Evolutionary conservation across 2,797 vertebrate species (phyloP), one percentile per base, ranked within the genome.

Genomic region (Hippopotamyrus pictus): DNA sequence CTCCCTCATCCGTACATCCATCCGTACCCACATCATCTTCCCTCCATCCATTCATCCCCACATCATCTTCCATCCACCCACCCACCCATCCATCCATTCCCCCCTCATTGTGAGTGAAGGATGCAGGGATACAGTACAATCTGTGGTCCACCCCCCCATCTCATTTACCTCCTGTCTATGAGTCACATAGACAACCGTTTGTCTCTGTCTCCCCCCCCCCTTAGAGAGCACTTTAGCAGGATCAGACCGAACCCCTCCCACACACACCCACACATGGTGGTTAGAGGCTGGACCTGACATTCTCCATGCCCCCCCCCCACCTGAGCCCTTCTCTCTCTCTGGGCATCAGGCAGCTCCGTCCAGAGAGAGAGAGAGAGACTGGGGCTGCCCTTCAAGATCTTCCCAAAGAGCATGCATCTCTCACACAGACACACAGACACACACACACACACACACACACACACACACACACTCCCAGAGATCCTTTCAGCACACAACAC

Each of bases 231-330:
- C 93, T 94, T 94, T 91, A 94, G 92, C 93, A 93, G 91, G 92
- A 91, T 93, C 92, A 93, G 93, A 93, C 91, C 94, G 93, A 95
- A 93, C 91, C 93, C 92, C 92, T 94, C 95, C 95, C 93, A 96
- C 94, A 89, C 94, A 95, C 92, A 89, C 90, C 92, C 94, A 91
- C 92, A 91, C 92, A 89, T 90, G 89, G 92, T 94, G 95, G 95
- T 96, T 95, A 94, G 94, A 93, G 92, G 93, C 93, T 92, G 93
- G 93, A 94, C 93, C 94, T 91, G 89, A 90, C 92, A 92, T 93
- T 90, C 83, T 90, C 93, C 91, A 91, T 93, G 29, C 29, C n/a
- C 12, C 50, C 79, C 11, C 11, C 8, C 17, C 3, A 5, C 22
- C 29, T 11, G 0, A 22, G 29, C 86, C 86, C 53, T 22, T 57